Base-by-base conservation (phyloP, 2,113 vertebrate species). In the Pituophis catenifer region DNA sequence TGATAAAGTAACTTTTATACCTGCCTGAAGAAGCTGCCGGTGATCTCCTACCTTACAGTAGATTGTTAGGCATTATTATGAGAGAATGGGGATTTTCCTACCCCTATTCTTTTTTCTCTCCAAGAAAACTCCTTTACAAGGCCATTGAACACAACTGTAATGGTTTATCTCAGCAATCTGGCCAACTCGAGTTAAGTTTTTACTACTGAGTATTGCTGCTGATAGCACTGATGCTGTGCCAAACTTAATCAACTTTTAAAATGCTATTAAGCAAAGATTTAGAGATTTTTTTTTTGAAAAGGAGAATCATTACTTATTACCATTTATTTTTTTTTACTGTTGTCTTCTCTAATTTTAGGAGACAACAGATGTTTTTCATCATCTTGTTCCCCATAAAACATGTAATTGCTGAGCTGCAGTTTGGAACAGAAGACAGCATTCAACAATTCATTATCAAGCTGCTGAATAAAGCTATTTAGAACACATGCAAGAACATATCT, bases 331-430 rank as follows among this genome's bases (percentile, higher is more conserved):
- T 89, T 90, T 89, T 90, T 90, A 90, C 91, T 91, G 70, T 10
- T 88, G 3, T 23, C 57, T 26, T 57, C 89, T 91, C 50, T 48
- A 23, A 93, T 92, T 95, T 62, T 21, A 92, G 21, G 4, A 1
- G 33, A 92, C 23, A 96, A 85, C 5, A 92, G 93, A 62, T 93
- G 94, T 75, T 94, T 91, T 96, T 94, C 10, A 90, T 44, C 93
- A 2, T 6, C 91, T 21, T 55, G 19, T 26, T 65, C 29, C 81
- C 58, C 55, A 90, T 95, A 92, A 92, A 95, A 94, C 91, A 65
- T 93, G 93, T 91, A 94, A 96, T 94, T 95, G 95, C 91, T 88
- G 95, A 93, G 29, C 90, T 92, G 19, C 91, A 52, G 15, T 94
- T 96, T 94, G 92, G 38, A 93, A 94, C n/a, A 92, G 29, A 93